A percentile compares a stretch with the other conserved stretches of the same genome.
phyloP scores from a whole-genome alignment of 2,797 vertebrate species.

The Galaxias olidus region DNA sequence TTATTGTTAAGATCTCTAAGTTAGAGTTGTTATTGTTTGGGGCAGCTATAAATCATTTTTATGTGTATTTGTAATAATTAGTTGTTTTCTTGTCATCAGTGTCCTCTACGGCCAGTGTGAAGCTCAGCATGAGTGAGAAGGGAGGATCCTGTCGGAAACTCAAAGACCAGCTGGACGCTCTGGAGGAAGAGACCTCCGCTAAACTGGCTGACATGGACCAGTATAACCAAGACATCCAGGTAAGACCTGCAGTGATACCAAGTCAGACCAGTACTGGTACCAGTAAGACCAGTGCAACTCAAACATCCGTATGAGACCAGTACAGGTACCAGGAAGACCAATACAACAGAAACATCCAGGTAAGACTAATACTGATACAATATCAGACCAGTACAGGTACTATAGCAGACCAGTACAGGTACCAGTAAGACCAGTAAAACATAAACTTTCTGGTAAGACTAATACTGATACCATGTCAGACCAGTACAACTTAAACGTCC shows the following conservation, averaged over 20 bases:
- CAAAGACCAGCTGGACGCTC: constrained; percentile 83
- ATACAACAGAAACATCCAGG: too few species aligned
- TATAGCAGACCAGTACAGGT: background rate
- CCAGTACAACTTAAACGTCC: too few species aligned
- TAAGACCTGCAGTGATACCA: too few species aligned
- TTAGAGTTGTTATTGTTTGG: too few species aligned
- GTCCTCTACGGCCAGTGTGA: constrained; percentile 72
- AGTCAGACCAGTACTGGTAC: background rate
- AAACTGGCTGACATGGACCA: constrained; percentile 91
- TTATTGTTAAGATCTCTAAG: too few species aligned
- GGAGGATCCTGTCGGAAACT: constrained; percentile 86
- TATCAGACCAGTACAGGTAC: background rate
- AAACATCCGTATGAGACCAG: background rate
- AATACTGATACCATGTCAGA: background rate
- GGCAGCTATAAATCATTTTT: too few species aligned
- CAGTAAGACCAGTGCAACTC: too few species aligned
- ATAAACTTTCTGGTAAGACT: background rate
- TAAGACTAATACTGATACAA: background rate
- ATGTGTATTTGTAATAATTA: too few species aligned
- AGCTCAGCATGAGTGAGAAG: constrained; percentile 80
- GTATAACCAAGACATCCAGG: constrained; percentile 77
- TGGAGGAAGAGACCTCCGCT: constrained; percentile 90
- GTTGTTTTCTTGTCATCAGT: constrained; percentile 57
- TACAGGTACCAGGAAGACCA: background rate
- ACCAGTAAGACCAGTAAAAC: too few species aligned